A percentile compares a stretch with the other conserved stretches of the same genome.
Conservation (phyloP, 1,140 invertebrate species). For the Lepidurus apus region DNA sequence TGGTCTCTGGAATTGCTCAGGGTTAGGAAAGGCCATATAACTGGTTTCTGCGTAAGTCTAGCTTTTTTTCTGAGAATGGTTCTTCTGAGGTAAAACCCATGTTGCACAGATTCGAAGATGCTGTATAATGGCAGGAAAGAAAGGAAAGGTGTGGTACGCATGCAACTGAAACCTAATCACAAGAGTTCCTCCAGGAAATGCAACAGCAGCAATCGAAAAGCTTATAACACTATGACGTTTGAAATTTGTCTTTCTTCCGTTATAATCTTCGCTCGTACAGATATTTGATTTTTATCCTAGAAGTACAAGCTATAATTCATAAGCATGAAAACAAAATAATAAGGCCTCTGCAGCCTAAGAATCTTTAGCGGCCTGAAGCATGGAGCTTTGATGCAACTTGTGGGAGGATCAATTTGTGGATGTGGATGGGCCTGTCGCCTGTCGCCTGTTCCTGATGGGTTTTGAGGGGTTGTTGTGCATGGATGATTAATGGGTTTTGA, state of each 20-base stretch:
- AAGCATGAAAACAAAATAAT: no score
- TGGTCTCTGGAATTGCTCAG: not conserved
- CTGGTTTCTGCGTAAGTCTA: not conserved
- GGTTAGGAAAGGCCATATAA: not conserved
- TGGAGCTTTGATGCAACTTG: not conserved
- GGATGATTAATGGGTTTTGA: not conserved
- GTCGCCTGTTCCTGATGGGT: not conserved
- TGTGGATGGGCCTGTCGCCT: not conserved
- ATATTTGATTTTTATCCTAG: not conserved
- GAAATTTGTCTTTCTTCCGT: not conserved
- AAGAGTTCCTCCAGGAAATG: constrained; percentile 1
- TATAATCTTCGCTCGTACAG: not conserved
- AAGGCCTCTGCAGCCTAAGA: no score
- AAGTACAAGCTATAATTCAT: no score
- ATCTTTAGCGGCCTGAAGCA: no score
- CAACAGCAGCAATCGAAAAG: not conserved
- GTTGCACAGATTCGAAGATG: not conserved
- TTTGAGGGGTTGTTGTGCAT: not conserved
- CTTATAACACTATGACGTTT: not conserved
- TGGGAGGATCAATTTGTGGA: not conserved
- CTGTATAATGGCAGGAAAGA: not conserved
- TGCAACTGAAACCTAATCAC: constrained; percentile 19
- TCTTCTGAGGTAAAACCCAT: not conserved
- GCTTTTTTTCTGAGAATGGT: not conserved
- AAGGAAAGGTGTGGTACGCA: not conserved